Base-by-base conservation (phyloP, 1,140 invertebrate genomes). In the Mercenaria mercenaria region DNA sequence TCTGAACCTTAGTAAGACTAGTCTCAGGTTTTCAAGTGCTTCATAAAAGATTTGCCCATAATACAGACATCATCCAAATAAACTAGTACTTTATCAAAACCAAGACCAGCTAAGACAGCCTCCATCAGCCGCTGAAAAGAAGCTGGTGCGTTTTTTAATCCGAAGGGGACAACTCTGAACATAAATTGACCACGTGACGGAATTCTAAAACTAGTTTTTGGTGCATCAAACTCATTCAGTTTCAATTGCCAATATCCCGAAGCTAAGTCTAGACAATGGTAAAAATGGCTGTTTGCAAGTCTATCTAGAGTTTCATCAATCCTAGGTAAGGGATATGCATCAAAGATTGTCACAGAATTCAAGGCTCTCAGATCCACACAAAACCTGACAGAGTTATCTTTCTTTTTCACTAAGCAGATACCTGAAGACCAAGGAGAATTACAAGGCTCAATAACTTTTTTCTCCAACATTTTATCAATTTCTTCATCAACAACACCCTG, bases 391-490 rank as follows among this genome's bases (percentile, higher is more conserved):
- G 93, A 88, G 23, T 96, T 96, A 92, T 97, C 93, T 0, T 93
- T 69, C 86, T 97, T 97, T 23, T 93, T 52, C 1, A 97, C 95
- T 11, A 95, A 93, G 11, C 97, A 96, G 15, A 97, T 91, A 0
- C 96, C 96, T 8, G 96, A 95, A 8, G 95, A 96, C 96, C 96
- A 97, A 61, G 96, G 94, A 18, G 94, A 95, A 91, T 90, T 81
- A 67, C 95, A 93, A 77, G 93, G 93, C 77, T 89, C 79, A 47
- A 96, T 95, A 29, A 96, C 92, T 41, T 94, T 95, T 69, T 95
- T 89, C 20, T 90, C 61, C 29, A 94, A 92, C 74, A 96, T 91
- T 37, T 91, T 77, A 26, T 85, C 80, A n/a, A 91, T n/a, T 56
- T 91, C 84, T 41, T 64, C 80, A 20, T 83, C 56, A 34, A 91